phyloP scores from a whole-genome alignment of 2,113 vertebrate species.

The Terrapene triunguis region DNA sequence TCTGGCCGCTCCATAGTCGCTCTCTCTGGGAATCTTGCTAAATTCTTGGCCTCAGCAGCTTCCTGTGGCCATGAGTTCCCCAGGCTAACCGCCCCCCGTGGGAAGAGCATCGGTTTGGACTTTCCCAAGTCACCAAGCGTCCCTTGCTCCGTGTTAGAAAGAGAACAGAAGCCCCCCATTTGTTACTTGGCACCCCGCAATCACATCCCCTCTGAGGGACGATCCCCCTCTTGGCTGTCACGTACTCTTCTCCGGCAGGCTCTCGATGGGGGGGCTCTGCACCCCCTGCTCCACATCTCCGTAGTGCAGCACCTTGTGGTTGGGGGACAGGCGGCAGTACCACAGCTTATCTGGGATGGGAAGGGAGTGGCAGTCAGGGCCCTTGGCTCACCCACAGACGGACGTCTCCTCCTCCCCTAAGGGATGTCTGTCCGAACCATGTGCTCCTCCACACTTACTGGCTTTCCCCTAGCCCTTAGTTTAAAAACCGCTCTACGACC shows the following conservation, averaged over 20 bases:
- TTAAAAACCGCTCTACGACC: background rate
- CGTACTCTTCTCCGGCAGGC: slow-evolving; percentile 92
- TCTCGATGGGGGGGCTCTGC: slow-evolving; percentile 85
- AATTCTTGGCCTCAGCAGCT: background rate
- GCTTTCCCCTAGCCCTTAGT: background rate
- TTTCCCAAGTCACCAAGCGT: background rate
- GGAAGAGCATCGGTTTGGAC: background rate
- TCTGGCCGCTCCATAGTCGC: background rate
- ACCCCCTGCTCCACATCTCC: slow-evolving; percentile 91
- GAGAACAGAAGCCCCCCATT: background rate
- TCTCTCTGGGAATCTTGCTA: background rate
- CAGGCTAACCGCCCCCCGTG: background rate
- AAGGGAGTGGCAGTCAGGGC: background rate
- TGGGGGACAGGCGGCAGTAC: slow-evolving; percentile 96
- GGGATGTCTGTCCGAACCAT: background rate
- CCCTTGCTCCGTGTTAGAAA: background rate
- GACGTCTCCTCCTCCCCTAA: no score
- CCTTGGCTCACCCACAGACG: background rate
- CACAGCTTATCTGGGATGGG: slow-evolving; percentile 91
- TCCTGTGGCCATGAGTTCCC: background rate
- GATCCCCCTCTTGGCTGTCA: background rate
- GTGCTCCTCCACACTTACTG: background rate
- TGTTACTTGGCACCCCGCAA: background rate
- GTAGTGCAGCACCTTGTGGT: slow-evolving; percentile 97
- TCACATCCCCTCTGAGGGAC: background rate